Percentiles rank a stretch among this genome's conserved stretches.
Conservation (phyloP, 2,888 invertebrate genomes). For the Spisula subtruncata region DNA sequence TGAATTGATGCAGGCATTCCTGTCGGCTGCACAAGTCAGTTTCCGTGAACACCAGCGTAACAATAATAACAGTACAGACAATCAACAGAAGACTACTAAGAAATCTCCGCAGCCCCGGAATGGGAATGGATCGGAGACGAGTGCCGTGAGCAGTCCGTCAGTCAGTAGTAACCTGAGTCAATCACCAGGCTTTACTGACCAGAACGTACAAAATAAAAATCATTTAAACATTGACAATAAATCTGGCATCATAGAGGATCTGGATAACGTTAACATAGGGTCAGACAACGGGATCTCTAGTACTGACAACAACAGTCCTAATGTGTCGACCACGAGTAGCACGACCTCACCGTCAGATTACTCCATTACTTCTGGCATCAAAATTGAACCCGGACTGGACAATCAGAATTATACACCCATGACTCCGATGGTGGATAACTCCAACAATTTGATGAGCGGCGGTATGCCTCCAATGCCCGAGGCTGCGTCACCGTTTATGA, state of each 20-base stretch:
- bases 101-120: constrained; percentile 36
- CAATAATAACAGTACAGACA: constrained; percentile 64
- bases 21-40: constrained; percentile 82
- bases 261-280: constrained; percentile 60
- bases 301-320: constrained; percentile 48
- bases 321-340: background rate
- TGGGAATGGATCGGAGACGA: constrained; percentile 71
- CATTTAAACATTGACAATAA: constrained; percentile 57
- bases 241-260: constrained; percentile 52
- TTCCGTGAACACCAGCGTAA: constrained; percentile 81
- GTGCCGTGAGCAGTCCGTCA: constrained; percentile 76
- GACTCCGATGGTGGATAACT: constrained; percentile 55
- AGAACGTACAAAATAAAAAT: constrained; percentile 51
- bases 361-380: constrained; percentile 37
- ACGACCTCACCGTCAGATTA: constrained; percentile 10
- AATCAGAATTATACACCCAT: constrained; percentile 58
- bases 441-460: constrained; percentile 46
- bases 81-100: constrained; percentile 66
- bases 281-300: constrained; percentile 33
- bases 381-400: constrained; percentile 64
- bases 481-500: constrained; percentile 59
- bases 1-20: constrained; percentile 84
- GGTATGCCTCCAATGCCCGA: constrained; percentile 66
- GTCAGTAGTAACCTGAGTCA: constrained; percentile 78
- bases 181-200: constrained; percentile 70